Conservation (phyloP, 2,888 invertebrate species). For the Erebia palarica region DNA sequence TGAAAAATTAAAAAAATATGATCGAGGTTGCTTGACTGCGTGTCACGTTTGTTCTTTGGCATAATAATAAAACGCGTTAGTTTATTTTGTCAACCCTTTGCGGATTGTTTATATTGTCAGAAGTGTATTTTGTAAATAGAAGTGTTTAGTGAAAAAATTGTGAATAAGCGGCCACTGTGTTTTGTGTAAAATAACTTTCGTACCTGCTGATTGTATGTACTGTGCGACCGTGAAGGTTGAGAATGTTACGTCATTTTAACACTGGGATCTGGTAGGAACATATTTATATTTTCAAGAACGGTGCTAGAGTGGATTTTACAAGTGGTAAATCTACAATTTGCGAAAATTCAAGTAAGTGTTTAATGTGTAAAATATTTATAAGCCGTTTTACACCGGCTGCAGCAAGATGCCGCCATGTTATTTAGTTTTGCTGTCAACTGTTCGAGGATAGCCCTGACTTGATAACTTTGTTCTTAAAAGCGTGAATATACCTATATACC, state of each 20-base stretch:
- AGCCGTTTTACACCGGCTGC: slow-evolving; percentile 74
- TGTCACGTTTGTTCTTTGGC: slow-evolving; percentile 79
- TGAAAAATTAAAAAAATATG: slow-evolving; percentile 53
- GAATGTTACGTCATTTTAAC: slow-evolving; percentile 82
- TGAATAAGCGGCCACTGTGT: slow-evolving; percentile 47
- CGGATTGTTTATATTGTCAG: slow-evolving; percentile 46
- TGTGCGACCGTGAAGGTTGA: slow-evolving; percentile 82
- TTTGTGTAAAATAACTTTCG: slow-evolving; percentile 54
- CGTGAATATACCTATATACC: slow-evolving; percentile 34
- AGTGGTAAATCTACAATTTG: slow-evolving; percentile 53
- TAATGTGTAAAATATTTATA: slow-evolving; percentile 57
- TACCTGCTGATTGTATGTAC: slow-evolving; percentile 63
- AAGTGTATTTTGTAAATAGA: slow-evolving; percentile 53
- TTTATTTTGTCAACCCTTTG: slow-evolving; percentile 61
- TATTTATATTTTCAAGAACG: slow-evolving; percentile 61
- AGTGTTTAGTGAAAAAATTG: slow-evolving; percentile 49
- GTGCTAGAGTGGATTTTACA: slow-evolving; percentile 58
- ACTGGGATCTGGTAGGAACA: slow-evolving; percentile 73
- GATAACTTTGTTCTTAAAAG: too few species aligned
- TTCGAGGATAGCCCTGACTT: slow-evolving; percentile 64
- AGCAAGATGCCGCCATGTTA: slow-evolving; percentile 81
- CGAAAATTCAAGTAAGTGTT: slow-evolving; percentile 56
- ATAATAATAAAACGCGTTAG: slow-evolving; percentile 70
- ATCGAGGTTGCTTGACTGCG: slow-evolving; percentile 79
- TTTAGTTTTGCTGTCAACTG: slow-evolving; percentile 79